Evolutionary conservation across 2,113 vertebrate genomes (phyloP).

Genomic region (Girardinichthys multiradiatus): DNA sequence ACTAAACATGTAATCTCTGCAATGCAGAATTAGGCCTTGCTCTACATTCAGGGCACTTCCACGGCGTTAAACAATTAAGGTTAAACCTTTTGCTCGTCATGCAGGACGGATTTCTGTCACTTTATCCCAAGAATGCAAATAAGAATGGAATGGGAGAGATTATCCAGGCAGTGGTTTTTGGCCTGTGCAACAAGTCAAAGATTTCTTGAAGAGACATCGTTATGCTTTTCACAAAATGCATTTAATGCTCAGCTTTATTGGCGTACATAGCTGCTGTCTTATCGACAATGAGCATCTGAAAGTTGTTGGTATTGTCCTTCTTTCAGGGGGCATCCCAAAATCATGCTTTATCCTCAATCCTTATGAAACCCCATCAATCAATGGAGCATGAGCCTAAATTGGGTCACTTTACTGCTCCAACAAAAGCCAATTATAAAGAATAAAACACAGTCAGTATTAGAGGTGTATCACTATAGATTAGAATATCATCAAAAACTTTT

Average conservation of each 20-base stretch:
- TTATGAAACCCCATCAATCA: constrained; percentile 60
- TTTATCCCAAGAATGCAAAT: constrained; percentile 13
- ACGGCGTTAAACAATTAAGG: constrained; percentile 2
- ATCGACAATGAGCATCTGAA: constrained; percentile 3
- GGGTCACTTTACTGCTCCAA: constrained; percentile 41
- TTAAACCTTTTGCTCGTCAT: constrained; percentile 23
- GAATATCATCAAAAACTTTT: no score
- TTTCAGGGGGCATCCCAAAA: background rate
- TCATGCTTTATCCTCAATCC: constrained; percentile 19
- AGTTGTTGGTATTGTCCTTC: background rate
- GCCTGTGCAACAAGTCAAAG: constrained; percentile 30
- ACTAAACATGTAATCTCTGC: background rate
- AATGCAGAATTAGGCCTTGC: background rate
- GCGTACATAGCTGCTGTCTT: background rate
- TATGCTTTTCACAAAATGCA: background rate
- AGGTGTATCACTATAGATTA: no score
- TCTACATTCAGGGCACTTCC: background rate
- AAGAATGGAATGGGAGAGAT: constrained; percentile 6
- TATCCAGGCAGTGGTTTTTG: constrained; percentile 13
- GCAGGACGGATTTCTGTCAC: constrained; percentile 33
- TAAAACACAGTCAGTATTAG: no score
- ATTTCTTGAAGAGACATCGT: background rate
- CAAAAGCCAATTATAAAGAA: no score
- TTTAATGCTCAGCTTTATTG: background rate
- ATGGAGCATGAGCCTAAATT: constrained; percentile 48